Conservation (phyloP, 2,797 vertebrate genomes). For the Sebastes taczanowskii region DNA sequence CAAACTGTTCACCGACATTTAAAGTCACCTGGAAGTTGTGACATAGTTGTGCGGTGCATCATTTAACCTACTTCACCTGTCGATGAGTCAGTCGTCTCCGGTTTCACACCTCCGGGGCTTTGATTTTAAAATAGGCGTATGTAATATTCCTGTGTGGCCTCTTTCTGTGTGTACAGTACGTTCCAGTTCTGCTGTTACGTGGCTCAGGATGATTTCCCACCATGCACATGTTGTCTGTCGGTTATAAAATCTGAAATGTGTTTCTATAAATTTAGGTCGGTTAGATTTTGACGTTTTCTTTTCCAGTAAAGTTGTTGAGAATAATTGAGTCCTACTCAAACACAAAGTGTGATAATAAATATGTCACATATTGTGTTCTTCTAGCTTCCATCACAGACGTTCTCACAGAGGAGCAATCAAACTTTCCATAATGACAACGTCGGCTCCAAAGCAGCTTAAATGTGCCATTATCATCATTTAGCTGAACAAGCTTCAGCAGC, state of each 20-base stretch:
- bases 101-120: slow-evolving; percentile 33
- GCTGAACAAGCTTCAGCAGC: slow-evolving; percentile 64
- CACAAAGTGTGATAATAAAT: slow-evolving; percentile 30
- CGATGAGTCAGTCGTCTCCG: slow-evolving; percentile 26
- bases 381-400: slow-evolving; percentile 31
- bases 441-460: slow-evolving; percentile 73
- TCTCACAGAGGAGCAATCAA: slow-evolving; percentile 54
- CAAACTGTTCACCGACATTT: slow-evolving; percentile 20
- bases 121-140: slow-evolving; percentile 45
- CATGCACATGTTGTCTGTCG: slow-evolving; percentile 5
- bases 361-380: slow-evolving; percentile 30
- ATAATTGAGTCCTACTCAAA: slow-evolving; percentile 9
- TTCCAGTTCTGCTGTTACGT: slow-evolving; percentile 20
- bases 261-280: slow-evolving; percentile 29
- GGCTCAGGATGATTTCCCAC: slow-evolving; percentile 1
- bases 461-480: slow-evolving; percentile 66
- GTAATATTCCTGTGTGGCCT: slow-evolving; percentile 37
- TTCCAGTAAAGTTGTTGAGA: slow-evolving; percentile 7
- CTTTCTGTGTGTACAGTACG: slow-evolving; percentile 13
- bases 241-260: slow-evolving; percentile 2
- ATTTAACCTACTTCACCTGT: slow-evolving; percentile 40
- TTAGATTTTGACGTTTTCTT: neutral
- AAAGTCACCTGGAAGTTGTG: slow-evolving; percentile 54
- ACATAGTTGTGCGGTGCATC: slow-evolving; percentile 31
- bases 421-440: slow-evolving; percentile 59